These are phyloP conservation scores for Chelonia mydas DNA, from an alignment of 2,797 vertebrate species.

Conservation along the genomic window DNA sequence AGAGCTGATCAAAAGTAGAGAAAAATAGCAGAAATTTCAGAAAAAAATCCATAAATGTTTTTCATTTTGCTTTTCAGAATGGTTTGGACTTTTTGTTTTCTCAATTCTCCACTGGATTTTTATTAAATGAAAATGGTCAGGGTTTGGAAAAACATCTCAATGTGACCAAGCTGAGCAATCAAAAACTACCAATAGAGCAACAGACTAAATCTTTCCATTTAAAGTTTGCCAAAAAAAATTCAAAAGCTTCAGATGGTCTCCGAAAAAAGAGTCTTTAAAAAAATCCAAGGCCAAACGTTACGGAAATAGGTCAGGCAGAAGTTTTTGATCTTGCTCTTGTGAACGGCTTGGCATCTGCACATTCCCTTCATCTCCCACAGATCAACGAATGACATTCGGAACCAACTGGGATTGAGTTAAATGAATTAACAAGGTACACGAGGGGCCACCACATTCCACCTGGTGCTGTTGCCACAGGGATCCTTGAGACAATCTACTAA, in stretches of 20 bases:
- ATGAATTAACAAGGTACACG: not conserved
- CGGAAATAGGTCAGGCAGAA: not conserved
- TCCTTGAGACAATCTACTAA: not conserved
- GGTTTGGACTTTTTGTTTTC: not conserved
- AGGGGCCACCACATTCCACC: not conserved
- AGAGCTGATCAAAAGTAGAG: not conserved
- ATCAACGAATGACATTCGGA: not conserved
- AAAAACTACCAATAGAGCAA: not conserved
- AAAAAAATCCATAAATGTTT: rapidly evolving
- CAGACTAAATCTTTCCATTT: not conserved
- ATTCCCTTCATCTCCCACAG: rapidly evolving
- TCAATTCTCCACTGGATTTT: not conserved
- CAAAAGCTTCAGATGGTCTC: not conserved
- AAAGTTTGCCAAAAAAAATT: not conserved
- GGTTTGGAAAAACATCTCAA: not conserved
- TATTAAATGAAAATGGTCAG: not conserved
- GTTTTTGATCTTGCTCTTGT: not conserved
- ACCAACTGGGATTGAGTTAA: not conserved
- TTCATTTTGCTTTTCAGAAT: not conserved
- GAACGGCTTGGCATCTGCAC: not conserved
- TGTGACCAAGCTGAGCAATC: not conserved
- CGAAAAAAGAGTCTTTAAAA: not conserved
- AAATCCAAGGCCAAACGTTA: not conserved
- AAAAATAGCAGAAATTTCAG: not conserved
- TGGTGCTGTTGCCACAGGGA: not conserved